Evolutionary conservation across 1,140 invertebrate genomes (phyloP).

Genomic region (Oscheius sp.): DNA sequence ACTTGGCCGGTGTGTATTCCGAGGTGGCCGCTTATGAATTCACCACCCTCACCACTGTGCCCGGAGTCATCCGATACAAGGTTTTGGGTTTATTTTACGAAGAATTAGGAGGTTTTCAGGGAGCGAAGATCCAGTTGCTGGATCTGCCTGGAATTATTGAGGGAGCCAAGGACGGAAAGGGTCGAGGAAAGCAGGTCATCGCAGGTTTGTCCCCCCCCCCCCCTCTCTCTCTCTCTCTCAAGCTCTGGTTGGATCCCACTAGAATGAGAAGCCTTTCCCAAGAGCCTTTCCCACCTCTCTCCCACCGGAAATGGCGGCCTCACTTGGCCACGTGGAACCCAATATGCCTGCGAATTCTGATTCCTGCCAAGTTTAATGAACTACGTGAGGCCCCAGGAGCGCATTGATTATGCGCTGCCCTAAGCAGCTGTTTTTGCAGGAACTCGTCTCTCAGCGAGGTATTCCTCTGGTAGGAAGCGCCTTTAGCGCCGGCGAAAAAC

Average conservation of each 20-base stretch:
- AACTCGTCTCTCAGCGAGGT: too few relatives aligned
- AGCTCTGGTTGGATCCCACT: too few relatives aligned
- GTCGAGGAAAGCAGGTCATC: constrained; percentile 96
- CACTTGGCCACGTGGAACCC: too few relatives aligned
- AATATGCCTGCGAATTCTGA: not conserved
- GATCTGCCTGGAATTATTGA: constrained; percentile 99
- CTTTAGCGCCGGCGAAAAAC: too few relatives aligned
- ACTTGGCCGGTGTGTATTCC: constrained; percentile 95
- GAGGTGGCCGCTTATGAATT: constrained; percentile 99
- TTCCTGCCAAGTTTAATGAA: not conserved
- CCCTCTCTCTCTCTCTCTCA: too few relatives aligned
- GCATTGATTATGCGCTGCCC: not conserved
- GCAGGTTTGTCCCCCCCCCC: constrained; percentile 67
- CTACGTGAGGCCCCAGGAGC: constrained; percentile 1
- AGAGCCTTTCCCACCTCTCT: too few relatives aligned
- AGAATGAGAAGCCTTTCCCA: too few relatives aligned
- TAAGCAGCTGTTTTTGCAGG: not conserved
- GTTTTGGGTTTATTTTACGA: not conserved
- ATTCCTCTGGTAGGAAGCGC: too few relatives aligned
- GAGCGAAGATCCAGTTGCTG: constrained; percentile 96
- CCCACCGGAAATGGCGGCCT: too few relatives aligned
- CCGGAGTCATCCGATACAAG: constrained; percentile 98
- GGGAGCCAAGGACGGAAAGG: constrained; percentile 99
- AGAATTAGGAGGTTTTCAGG: constrained; percentile 62
- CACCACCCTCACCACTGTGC: constrained; percentile 97